A percentile compares a stretch with the other conserved stretches of the same genome.
Evolutionary conservation across 2,113 vertebrate genomes (phyloP).

Genomic region (Clarias batrachus): DNA sequence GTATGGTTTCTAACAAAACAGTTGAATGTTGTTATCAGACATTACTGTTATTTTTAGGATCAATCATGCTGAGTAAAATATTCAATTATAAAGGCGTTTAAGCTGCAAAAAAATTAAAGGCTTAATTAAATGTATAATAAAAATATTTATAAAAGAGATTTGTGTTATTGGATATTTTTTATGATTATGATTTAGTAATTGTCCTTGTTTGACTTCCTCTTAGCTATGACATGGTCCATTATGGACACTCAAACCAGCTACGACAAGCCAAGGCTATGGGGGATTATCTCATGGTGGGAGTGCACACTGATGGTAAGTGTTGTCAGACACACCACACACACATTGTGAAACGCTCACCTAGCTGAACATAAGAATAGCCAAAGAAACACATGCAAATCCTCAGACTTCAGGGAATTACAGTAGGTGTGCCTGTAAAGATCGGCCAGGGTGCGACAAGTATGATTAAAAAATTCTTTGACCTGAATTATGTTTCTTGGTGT

Average conservation of each 20-base stretch:
- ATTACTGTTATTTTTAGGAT: not conserved
- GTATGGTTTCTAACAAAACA: not conserved
- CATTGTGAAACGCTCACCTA: not conserved
- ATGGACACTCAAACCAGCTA: slow-evolving; percentile 96
- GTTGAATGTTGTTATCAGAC: not conserved
- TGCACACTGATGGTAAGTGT: slow-evolving; percentile 90
- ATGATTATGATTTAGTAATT: slow-evolving; percentile 17
- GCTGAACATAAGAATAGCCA: not conserved
- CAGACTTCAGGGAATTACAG: not conserved
- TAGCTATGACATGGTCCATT: slow-evolving; percentile 99
- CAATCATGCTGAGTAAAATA: not conserved
- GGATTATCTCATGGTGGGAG: slow-evolving; percentile 91
- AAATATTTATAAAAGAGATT: not conserved
- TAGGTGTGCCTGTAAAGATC: not conserved
- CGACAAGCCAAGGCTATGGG: slow-evolving; percentile 96
- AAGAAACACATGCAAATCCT: not conserved
- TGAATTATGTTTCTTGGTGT: not conserved
- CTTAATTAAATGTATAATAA: not conserved
- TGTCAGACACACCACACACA: not conserved
- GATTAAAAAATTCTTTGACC: not conserved
- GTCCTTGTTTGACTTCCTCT: slow-evolving; percentile 20
- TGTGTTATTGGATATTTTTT: not conserved
- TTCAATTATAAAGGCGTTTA: not conserved
- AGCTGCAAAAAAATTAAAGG: not conserved
- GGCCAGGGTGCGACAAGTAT: not conserved